Evolutionary conservation across 2,888 invertebrate genomes (phyloP).

Genomic region (Euclidia mi): DNA sequence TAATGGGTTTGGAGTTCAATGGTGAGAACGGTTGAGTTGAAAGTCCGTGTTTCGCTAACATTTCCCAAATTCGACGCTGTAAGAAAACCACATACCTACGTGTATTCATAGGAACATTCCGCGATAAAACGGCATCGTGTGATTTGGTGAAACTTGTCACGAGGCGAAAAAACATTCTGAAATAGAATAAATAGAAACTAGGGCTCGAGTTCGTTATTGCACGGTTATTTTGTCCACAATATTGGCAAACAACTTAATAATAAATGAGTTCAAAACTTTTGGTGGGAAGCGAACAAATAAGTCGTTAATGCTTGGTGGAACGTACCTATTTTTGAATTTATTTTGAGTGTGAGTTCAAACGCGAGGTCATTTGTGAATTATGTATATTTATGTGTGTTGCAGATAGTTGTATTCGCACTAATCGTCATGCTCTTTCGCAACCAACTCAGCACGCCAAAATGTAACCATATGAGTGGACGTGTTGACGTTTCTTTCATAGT

Average conservation of each 20-base stretch:
- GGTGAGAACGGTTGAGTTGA: background rate
- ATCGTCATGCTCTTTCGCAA: no score
- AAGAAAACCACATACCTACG: constrained; percentile 27
- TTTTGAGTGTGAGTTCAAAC: constrained; percentile 10
- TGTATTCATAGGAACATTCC: constrained; percentile 7
- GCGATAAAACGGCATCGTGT: constrained; percentile 39
- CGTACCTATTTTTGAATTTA: constrained; percentile 2
- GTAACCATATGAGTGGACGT: no score
- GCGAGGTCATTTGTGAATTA: background rate
- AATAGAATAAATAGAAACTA: constrained; percentile 22
- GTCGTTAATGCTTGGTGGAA: constrained; percentile 25
- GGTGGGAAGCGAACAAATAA: constrained; percentile 47
- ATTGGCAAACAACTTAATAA: constrained; percentile 51
- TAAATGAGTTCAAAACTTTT: constrained; percentile 59
- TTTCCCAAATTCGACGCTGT: constrained; percentile 9
- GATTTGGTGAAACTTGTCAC: constrained; percentile 26
- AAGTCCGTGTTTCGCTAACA: background rate
- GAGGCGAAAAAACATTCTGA: constrained; percentile 28
- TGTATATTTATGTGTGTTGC: background rate
- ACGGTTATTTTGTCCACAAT: constrained; percentile 44
- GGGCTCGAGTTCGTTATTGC: constrained; percentile 38
- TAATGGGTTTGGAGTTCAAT: constrained; percentile 4
- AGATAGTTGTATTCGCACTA: no score
- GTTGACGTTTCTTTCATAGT: no score
- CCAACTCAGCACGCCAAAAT: no score